A percentile compares a stretch with the other conserved stretches of the same genome.
Conservation (phyloP, 1,140 invertebrate species). For the Anagrus nilaparvatae region DNA sequence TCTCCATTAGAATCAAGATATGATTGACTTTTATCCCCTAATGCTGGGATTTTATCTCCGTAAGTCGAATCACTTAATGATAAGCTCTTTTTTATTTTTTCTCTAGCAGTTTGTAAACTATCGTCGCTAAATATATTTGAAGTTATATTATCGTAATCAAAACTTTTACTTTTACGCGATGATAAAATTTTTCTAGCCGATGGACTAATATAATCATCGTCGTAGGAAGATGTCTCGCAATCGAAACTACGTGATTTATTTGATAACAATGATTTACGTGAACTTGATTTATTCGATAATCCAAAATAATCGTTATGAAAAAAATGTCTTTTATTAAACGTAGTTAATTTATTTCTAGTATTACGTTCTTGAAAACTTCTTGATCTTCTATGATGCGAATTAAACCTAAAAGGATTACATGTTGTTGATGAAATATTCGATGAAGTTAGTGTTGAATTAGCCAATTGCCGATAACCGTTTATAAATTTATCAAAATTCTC, state of each 20-base stretch:
- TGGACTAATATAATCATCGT: too few relatives aligned
- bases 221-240: not conserved
- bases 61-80: conserved; percentile 34
- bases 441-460: conserved; percentile 32
- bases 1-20: conserved; percentile 38
- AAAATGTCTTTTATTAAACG: too few relatives aligned
- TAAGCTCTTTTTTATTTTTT: conserved; percentile 37
- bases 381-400: conserved; percentile 23
- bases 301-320: conserved; percentile 17
- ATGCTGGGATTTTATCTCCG: conserved; percentile 34
- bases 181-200: too few relatives aligned
- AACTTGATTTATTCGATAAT: conserved; percentile 15
- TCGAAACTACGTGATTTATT: conserved; percentile 30
- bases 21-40: conserved; percentile 37
- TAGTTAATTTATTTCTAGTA: conserved; percentile 18
- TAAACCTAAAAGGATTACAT: too few relatives aligned
- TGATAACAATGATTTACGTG: conserved; percentile 27
- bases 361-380: conserved; percentile 28
- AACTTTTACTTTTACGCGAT: too few relatives aligned
- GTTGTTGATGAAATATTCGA: conserved; percentile 30
- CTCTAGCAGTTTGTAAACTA: conserved; percentile 35
- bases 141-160: conserved; percentile 30
- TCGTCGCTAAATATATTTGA: conserved; percentile 42
- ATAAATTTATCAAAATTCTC: too few relatives aligned
- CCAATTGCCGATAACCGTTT: conserved; percentile 35